Base-by-base conservation (phyloP, 2,113 vertebrate species). In the Salvelinus alpinus region DNA sequence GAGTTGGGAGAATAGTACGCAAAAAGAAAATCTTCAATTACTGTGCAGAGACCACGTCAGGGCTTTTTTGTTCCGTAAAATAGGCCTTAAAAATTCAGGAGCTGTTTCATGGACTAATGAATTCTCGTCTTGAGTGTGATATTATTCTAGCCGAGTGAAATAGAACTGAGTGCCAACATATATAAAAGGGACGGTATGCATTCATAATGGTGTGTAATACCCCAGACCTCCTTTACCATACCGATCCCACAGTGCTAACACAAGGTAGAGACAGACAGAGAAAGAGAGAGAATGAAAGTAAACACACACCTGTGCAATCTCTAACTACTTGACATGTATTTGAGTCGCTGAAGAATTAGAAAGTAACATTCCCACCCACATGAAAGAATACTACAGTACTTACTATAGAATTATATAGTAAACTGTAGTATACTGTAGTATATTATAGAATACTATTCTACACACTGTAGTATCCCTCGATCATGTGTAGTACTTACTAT, bases 31-130 rank as follows among this genome's bases (percentile, higher is more conserved):
- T 76, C 65, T 77, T 84, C 81, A 87, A 83, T 83, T 88, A 82
- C 80, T 80, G 78, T 70, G 81, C 77, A 71, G 78, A 88, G 79
- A 68, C 76, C 72, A 84, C 75, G 70, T 84, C 76, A 79, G 44
- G 51, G 3, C 77, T 83, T 88, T 84, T 83, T 83, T 67, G 78
- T 74, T 82, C 48, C 80, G 80, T 90, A 80, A 88, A 93, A 87
- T 75, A 88, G 71, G 78, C 78, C 88, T 92, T 87, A 89, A 91
- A 90, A 88, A 89, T 90, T 88, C 88, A 89, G 82, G 65, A 87
- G 84, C 79, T 88, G 84, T 87, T 91, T 87, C 80, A 48, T 80
- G 76, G 72, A 83, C 83, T 91, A 91, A 92, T 92, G 88, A 91
- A 87, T 80, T 84, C 76, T 69, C 72, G 79, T 80, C 78, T 81